phyloP scores from a whole-genome alignment of 2,888 invertebrate genomes.

The Apamea sordens region DNA sequence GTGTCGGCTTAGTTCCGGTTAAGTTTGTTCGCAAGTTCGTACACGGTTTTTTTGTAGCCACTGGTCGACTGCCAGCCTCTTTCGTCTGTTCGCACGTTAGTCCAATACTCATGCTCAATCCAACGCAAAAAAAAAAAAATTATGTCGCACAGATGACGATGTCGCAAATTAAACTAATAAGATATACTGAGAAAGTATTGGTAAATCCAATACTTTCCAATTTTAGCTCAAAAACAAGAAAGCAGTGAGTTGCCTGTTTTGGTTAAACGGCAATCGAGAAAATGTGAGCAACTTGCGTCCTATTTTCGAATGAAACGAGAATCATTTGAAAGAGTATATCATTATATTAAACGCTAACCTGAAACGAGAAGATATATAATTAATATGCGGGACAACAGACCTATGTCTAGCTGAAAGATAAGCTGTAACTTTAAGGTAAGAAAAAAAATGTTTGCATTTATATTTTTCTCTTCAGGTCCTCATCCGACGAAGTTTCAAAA shows the following conservation, averaged over 20 bases:
- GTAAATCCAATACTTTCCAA: slow-evolving; percentile 29
- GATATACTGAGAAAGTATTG: slow-evolving; percentile 41
- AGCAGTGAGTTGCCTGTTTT: slow-evolving; percentile 7
- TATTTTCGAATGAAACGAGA: slow-evolving; percentile 37
- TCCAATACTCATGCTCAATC: not conserved
- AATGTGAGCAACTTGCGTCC: slow-evolving; percentile 36
- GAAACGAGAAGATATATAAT: slow-evolving; percentile 13
- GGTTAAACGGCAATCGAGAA: slow-evolving; percentile 28
- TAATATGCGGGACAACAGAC: slow-evolving; percentile 8
- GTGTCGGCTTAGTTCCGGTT: not conserved
- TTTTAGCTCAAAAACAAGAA: slow-evolving; percentile 47
- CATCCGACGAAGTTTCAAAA: slow-evolving; percentile 15
- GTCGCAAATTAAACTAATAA: slow-evolving; percentile 9
- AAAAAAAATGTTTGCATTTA: slow-evolving; percentile 30
- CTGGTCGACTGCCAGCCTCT: not conserved
- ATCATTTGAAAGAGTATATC: slow-evolving; percentile 23
- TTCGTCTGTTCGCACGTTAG: not conserved
- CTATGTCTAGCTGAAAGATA: slow-evolving; percentile 4
- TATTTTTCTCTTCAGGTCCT: slow-evolving; percentile 40
- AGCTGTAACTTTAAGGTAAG: slow-evolving; percentile 26
- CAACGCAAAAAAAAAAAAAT: not conserved
- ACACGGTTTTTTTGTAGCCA: not conserved
- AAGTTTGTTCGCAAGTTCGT: not conserved
- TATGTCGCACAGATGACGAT: not conserved
- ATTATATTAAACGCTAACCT: slow-evolving; percentile 7